Conservation (phyloP, 2,888 invertebrate species). For the Apotomis betuletana region DNA sequence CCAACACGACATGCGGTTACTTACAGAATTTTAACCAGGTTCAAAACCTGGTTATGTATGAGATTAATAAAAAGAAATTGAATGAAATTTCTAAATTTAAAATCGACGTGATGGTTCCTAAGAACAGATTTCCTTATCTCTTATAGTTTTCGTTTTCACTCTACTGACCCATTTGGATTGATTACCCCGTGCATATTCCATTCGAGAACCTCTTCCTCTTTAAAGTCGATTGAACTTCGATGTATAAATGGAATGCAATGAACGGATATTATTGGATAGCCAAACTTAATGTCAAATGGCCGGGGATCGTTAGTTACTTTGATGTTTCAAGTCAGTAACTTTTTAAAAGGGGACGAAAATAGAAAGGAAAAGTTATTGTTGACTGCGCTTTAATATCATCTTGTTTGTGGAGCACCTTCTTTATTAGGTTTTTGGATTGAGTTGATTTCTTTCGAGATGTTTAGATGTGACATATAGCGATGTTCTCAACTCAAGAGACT, state of each 20-base stretch:
- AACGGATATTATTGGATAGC: not conserved
- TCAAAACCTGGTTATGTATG: too few relatives aligned
- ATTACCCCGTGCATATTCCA: not conserved
- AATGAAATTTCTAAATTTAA: too few relatives aligned
- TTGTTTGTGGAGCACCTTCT: not conserved
- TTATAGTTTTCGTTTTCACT: too few relatives aligned
- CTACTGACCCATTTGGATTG: too few relatives aligned
- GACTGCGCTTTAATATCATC: not conserved
- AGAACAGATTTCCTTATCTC: too few relatives aligned
- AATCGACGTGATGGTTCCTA: too few relatives aligned
- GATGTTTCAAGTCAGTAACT: slow-evolving; percentile 9
- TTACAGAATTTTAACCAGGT: too few relatives aligned
- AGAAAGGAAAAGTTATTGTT: not conserved
- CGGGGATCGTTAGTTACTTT: slow-evolving; percentile 5
- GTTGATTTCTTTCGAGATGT: not conserved
- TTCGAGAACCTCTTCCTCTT: not conserved
- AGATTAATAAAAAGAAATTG: too few relatives aligned
- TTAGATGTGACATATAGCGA: not conserved
- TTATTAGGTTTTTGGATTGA: not conserved
- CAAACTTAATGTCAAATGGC: too few relatives aligned
- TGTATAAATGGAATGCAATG: slow-evolving; percentile 23
- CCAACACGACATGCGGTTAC: too few relatives aligned
- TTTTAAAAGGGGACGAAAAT: not conserved
- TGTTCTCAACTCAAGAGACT: too few relatives aligned
- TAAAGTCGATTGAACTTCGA: too few relatives aligned